Conservation (phyloP, 2,113 vertebrate species). For the Romanogobio albipinnatus region DNA sequence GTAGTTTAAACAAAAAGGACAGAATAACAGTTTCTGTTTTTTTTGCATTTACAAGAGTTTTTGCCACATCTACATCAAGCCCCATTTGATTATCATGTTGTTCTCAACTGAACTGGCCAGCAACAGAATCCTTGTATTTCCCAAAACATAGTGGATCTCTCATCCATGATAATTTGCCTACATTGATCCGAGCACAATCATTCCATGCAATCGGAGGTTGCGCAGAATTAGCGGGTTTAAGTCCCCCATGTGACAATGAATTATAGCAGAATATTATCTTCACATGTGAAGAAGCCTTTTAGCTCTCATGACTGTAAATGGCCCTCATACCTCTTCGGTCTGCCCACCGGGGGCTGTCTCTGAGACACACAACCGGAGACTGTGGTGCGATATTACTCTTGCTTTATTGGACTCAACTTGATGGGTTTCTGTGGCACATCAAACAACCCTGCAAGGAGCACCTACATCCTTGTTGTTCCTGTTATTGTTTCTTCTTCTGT, state of each 20-base stretch:
- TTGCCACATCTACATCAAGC: constrained; percentile 54
- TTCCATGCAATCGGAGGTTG: constrained; percentile 55
- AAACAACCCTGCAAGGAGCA: constrained; percentile 13
- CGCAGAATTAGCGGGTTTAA: constrained; percentile 32
- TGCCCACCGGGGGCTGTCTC: background rate
- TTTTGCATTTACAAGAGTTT: constrained; percentile 24
- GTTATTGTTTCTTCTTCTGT: constrained; percentile 2
- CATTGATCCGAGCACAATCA: constrained; percentile 61
- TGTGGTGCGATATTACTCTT: background rate
- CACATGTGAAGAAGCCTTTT: constrained; percentile 67
- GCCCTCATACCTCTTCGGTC: constrained; percentile 16
- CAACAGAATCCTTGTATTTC: constrained; percentile 67
- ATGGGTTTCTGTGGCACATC: constrained; percentile 13
- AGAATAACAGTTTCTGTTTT: background rate
- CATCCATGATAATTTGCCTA: constrained; percentile 65
- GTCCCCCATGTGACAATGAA: constrained; percentile 61
- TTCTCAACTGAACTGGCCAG: constrained; percentile 60
- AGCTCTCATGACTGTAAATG: constrained; percentile 49
- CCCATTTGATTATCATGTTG: constrained; percentile 54
- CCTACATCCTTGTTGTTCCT: background rate
- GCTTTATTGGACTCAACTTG: constrained; percentile 24
- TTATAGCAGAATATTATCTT: constrained; percentile 67
- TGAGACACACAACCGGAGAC: background rate
- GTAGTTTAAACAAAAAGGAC: background rate
- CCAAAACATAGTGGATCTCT: constrained; percentile 69